Evolutionary conservation across 1,140 invertebrate genomes (phyloP).

Genomic region (Platorchestia sp.): DNA sequence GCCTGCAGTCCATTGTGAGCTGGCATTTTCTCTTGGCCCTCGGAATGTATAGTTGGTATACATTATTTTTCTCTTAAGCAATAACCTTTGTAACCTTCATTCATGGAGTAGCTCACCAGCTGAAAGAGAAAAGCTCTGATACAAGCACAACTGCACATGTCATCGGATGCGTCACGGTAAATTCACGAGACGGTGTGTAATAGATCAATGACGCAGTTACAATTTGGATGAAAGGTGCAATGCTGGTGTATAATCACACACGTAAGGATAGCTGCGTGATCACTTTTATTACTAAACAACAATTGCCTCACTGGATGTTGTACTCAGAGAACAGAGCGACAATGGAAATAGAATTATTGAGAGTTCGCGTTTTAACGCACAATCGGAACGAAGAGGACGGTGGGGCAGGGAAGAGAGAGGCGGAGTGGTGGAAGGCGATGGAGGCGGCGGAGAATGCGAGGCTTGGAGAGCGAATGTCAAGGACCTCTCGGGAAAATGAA

Average conservation of each 20-base stretch:
- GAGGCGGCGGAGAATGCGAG: not conserved
- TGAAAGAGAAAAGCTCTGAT: not conserved
- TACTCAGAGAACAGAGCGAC: not conserved
- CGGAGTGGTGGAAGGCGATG: not conserved
- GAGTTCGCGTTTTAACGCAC: no score
- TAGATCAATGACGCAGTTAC: not conserved
- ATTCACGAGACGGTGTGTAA: not conserved
- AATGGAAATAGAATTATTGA: not conserved
- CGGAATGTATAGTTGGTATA: not conserved
- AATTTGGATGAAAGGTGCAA: not conserved
- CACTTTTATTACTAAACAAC: no score
- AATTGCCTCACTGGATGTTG: not conserved
- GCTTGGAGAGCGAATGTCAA: constrained; percentile 26
- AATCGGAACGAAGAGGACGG: not conserved
- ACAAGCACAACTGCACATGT: not conserved
- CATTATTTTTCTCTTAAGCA: not conserved
- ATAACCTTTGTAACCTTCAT: not conserved
- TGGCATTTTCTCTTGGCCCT: not conserved
- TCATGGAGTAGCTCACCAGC: not conserved
- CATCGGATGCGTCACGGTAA: not conserved
- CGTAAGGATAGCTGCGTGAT: no score
- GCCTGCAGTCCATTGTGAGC: not conserved
- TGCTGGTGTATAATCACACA: no score
- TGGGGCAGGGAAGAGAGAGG: not conserved
- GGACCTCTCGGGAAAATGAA: constrained; percentile 8